These are phyloP conservation scores for Trichopria drosophilae DNA, from an alignment of 2,888 invertebrate genomes.

Conservation along the genomic window DNA sequence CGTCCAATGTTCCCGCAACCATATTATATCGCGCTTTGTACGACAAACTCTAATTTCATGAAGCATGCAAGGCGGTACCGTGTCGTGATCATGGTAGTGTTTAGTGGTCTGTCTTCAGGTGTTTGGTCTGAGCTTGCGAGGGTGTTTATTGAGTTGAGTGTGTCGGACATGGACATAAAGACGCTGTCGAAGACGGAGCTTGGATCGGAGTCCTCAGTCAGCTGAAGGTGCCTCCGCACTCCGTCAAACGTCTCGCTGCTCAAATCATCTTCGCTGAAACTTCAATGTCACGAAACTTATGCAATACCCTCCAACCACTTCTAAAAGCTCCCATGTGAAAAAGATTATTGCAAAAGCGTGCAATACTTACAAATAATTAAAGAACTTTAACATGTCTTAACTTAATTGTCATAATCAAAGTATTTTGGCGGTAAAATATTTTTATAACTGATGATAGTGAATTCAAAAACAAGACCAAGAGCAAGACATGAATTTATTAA, in stretches of 20 bases:
- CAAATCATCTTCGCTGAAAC: conserved; percentile 53
- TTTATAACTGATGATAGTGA: too few species aligned
- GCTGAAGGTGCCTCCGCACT: conserved; percentile 48
- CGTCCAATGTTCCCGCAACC: too few species aligned
- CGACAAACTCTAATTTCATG: too few species aligned
- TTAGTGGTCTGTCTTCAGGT: conserved; percentile 57
- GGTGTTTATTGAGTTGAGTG: conserved; percentile 58
- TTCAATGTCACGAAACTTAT: conserved; percentile 40
- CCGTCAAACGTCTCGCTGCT: conserved; percentile 46
- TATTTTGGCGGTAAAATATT: too few species aligned
- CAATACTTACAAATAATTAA: neutral
- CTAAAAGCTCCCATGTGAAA: neutral
- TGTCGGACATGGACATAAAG: conserved; percentile 58
- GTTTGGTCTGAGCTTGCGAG: conserved; percentile 57
- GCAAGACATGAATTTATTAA: too few species aligned
- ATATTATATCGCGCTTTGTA: too few species aligned
- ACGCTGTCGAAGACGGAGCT: conserved; percentile 57
- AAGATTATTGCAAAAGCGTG: neutral
- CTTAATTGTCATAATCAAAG: too few species aligned
- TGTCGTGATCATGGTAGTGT: conserved; percentile 54
- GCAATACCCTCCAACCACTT: too few species aligned
- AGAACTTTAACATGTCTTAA: neutral
- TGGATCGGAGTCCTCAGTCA: conserved; percentile 53
- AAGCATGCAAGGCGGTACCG: conserved; percentile 32
- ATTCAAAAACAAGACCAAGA: too few species aligned